A percentile compares a stretch with the other conserved stretches of the same genome.
These are phyloP conservation scores for Sphaerophoria rueppellii DNA, from an alignment of 2,888 invertebrate genomes.

Conservation along the genomic window DNA sequence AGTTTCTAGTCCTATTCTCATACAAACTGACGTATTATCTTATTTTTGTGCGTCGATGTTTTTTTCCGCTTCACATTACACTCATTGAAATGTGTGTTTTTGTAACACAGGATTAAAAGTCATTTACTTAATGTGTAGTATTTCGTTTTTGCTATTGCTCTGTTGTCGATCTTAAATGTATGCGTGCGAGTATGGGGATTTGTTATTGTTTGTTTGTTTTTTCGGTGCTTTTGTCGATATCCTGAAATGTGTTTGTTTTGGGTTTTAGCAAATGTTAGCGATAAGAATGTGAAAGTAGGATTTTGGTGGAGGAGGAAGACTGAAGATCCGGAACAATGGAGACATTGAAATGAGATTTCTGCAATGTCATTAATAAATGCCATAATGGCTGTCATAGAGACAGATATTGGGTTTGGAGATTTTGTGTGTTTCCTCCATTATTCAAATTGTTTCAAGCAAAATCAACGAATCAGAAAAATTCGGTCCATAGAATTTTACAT, in stretches of 20 bases:
- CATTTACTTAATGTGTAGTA: slow-evolving; percentile 72
- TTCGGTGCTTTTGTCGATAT: slow-evolving; percentile 22
- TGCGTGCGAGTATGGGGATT: slow-evolving; percentile 1
- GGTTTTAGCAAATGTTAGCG: slow-evolving; percentile 55
- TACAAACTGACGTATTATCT: slow-evolving; percentile 48
- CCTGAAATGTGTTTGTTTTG: slow-evolving; percentile 66
- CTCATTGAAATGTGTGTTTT: slow-evolving; percentile 32
- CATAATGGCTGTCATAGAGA: slow-evolving; percentile 54
- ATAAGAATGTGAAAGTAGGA: slow-evolving; percentile 50
- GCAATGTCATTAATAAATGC: slow-evolving; percentile 66
- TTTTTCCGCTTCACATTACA: not conserved
- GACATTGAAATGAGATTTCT: slow-evolving; percentile 59
- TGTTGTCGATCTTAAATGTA: slow-evolving; percentile 18
- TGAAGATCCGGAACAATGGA: slow-evolving; percentile 25
- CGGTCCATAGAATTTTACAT: too few relatives aligned
- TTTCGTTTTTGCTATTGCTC: slow-evolving; percentile 53
- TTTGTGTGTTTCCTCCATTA: slow-evolving; percentile 38
- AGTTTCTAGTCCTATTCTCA: not conserved
- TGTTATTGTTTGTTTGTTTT: slow-evolving; percentile 24
- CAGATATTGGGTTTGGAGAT: slow-evolving; percentile 11
- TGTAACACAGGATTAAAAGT: slow-evolving; percentile 63
- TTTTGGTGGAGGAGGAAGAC: not conserved
- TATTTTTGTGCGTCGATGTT: slow-evolving; percentile 1
- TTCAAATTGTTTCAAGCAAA: not conserved
- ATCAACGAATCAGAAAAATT: not conserved